Evolutionary conservation across 2,888 invertebrate genomes (phyloP).

Genomic region (Phaedon cochleariae): DNA sequence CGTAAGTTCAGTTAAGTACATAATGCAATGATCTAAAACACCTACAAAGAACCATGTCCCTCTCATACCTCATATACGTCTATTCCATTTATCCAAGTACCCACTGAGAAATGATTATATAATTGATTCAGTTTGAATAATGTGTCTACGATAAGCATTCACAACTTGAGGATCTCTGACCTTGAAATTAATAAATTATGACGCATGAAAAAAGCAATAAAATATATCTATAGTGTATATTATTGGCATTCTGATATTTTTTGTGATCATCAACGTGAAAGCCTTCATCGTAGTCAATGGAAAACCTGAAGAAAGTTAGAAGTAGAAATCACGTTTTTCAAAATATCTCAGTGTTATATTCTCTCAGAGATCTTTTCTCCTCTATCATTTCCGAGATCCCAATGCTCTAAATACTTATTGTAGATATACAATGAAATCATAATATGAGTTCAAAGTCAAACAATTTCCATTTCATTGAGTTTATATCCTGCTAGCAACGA

Average conservation of each 20-base stretch:
- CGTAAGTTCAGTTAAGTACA: neutral
- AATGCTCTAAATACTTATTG: neutral
- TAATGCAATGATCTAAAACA: neutral
- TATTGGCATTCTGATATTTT: too few relatives aligned
- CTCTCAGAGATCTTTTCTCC: too few relatives aligned
- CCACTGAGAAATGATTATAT: neutral
- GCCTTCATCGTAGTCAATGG: too few relatives aligned
- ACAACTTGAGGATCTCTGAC: neutral
- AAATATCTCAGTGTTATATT: too few relatives aligned
- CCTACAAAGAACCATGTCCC: neutral
- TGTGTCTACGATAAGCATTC: neutral
- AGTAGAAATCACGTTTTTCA: too few relatives aligned
- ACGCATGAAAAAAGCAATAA: too few relatives aligned
- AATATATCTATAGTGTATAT: too few relatives aligned
- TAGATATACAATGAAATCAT: neutral
- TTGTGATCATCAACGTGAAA: too few relatives aligned
- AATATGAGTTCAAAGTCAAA: neutral
- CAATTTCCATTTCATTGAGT: neutral
- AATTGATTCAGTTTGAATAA: neutral
- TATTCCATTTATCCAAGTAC: neutral
- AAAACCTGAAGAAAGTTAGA: too few relatives aligned
- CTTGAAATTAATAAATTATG: too few relatives aligned
- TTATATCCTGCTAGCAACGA: neutral
- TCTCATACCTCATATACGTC: neutral
- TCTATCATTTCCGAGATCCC: too few relatives aligned